phyloP scores from a whole-genome alignment of 2,888 invertebrate genomes.

The Caenorhabditis sulstoni region DNA sequence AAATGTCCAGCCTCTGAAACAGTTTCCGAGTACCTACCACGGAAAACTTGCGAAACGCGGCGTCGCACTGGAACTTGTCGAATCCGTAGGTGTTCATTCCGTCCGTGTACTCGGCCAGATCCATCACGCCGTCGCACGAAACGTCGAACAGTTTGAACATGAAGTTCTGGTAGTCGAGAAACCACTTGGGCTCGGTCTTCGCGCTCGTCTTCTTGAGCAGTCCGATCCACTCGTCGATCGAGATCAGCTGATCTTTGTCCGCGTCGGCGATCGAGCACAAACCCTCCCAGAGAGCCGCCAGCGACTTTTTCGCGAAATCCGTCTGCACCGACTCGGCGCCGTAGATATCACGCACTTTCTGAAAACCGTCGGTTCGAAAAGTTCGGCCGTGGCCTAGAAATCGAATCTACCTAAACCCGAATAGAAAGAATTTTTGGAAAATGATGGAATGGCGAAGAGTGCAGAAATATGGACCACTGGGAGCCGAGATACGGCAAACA shows the following conservation, averaged over 20 bases:
- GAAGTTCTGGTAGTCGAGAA: slow-evolving; percentile 77
- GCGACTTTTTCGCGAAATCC: slow-evolving; percentile 73
- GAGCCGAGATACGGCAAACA: no score
- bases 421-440: no score
- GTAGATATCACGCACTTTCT: slow-evolving; percentile 80
- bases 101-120: slow-evolving; percentile 79
- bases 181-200: slow-evolving; percentile 77
- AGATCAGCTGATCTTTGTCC: slow-evolving; percentile 76
- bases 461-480: no score
- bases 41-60: slow-evolving; percentile 73
- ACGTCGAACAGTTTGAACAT: slow-evolving; percentile 81
- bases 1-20: no score
- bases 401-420: no score
- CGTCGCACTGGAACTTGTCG: slow-evolving; percentile 61
- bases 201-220: slow-evolving; percentile 69
- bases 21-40: slow-evolving; percentile 57
- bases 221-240: slow-evolving; percentile 76
- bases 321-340: slow-evolving; percentile 79
- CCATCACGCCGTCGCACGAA: slow-evolving; percentile 78
- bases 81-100: slow-evolving; percentile 79
- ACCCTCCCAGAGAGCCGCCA: slow-evolving; percentile 79
- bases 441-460: no score
- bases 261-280: slow-evolving; percentile 73
- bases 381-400: no score
- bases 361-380: no score